Evolutionary conservation across 1,140 invertebrate species (phyloP).

Genomic region (Myzus persicae): DNA sequence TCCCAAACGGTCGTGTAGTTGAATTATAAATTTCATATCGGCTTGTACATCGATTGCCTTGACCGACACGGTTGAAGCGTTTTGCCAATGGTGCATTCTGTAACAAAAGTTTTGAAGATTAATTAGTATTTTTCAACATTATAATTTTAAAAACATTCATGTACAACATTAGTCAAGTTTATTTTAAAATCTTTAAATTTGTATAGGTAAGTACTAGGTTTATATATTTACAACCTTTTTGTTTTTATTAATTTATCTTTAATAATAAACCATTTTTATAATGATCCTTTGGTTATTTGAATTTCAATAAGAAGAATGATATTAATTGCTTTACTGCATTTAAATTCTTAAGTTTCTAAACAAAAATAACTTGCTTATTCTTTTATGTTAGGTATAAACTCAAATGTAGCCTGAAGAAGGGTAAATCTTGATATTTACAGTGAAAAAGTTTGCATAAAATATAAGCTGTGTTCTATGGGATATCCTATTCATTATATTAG

Average conservation of each 20-base stretch:
- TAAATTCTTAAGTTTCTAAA: not conserved
- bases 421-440: not conserved
- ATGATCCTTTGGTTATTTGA: not conserved
- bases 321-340: not conserved
- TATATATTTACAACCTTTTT: not conserved
- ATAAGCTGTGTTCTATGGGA: not conserved
- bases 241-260: not conserved
- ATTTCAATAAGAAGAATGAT: not conserved
- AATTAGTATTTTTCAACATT: not conserved
- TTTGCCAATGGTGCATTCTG: conserved; percentile 23
- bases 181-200: not conserved
- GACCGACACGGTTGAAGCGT: conserved; percentile 33
- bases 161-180: not conserved
- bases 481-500: not conserved
- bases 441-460: not conserved
- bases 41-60: conserved; percentile 52
- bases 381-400: not conserved
- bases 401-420: not conserved
- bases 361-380: not conserved
- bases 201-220: too few species aligned
- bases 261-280: not conserved
- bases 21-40: conserved; percentile 60
- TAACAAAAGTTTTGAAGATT: not conserved
- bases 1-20: conserved; percentile 59
- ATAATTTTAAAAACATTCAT: not conserved